Evolutionary conservation across 2,113 vertebrate species (phyloP).

Genomic region (Craseonycteris thonglongyai): DNA sequence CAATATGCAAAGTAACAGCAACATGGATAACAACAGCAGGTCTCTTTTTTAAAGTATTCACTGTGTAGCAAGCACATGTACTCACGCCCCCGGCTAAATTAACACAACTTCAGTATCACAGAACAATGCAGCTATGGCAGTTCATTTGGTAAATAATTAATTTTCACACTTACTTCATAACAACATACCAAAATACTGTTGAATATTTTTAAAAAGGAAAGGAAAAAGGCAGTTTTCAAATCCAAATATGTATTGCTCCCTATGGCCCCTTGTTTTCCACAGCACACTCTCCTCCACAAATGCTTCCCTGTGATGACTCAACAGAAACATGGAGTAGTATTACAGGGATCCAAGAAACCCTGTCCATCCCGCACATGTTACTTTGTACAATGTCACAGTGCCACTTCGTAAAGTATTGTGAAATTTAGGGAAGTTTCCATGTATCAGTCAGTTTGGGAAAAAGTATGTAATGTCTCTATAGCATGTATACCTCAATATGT

Average conservation of each 20-base stretch:
- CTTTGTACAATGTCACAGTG: not conserved
- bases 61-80: not conserved
- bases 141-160: not conserved
- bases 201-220: not conserved
- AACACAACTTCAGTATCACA: not conserved
- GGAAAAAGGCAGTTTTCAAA: not conserved
- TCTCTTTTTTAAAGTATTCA: not conserved
- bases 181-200: not conserved
- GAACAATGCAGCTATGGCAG: not conserved
- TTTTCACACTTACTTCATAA: not conserved
- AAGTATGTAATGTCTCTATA: not conserved
- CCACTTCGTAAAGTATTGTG: not conserved
- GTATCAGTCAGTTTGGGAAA: not conserved
- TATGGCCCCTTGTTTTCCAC: not conserved
- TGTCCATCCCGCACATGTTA: accelerated
- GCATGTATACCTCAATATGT: not conserved
- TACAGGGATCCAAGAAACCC: too few relatives aligned
- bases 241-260: not conserved
- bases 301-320: not conserved
- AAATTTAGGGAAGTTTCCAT: not conserved
- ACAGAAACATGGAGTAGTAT: not conserved
- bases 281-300: not conserved
- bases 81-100: not conserved
- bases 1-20: not conserved
- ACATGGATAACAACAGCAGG: not conserved